Conservation (phyloP, 2,888 invertebrate species). For the Rugalucina vietnamica region DNA sequence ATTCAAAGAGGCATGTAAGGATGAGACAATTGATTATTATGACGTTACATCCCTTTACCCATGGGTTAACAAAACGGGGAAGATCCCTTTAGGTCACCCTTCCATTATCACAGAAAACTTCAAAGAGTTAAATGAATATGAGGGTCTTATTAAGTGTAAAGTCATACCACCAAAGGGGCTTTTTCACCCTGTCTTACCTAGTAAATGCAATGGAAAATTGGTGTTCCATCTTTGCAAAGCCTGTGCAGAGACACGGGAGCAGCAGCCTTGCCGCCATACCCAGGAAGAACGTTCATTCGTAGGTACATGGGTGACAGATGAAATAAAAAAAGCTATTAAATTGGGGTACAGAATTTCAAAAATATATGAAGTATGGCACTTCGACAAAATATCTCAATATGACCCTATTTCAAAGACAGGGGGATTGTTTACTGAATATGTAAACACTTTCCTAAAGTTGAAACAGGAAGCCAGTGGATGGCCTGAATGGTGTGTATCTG, state of each 20-base stretch:
- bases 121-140: constrained; percentile 53
- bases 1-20: background rate
- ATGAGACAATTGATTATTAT: constrained; percentile 64
- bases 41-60: constrained; percentile 53
- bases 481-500: constrained; percentile 59
- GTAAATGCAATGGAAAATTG: constrained; percentile 73
- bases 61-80: constrained; percentile 58
- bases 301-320: constrained; percentile 33
- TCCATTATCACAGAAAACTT: constrained; percentile 66
- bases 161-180: constrained; percentile 70
- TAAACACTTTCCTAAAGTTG: constrained; percentile 44
- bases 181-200: constrained; percentile 77
- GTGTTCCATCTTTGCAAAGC: no score
- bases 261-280: constrained; percentile 15
- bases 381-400: constrained; percentile 39
- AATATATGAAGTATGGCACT: constrained; percentile 41
- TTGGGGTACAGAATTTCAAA: constrained; percentile 29
- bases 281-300: constrained; percentile 13
- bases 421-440: constrained; percentile 73
- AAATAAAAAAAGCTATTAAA: constrained; percentile 21
- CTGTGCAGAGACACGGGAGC: constrained; percentile 72
- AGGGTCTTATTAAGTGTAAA: constrained; percentile 69
- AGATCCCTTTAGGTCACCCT: constrained; percentile 68
- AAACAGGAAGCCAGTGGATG: constrained; percentile 73
- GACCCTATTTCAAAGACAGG: background rate